These are phyloP conservation scores for Oryzaephilus surinamensis DNA, from an alignment of 1,140 invertebrate genomes.

Conservation along the genomic window DNA sequence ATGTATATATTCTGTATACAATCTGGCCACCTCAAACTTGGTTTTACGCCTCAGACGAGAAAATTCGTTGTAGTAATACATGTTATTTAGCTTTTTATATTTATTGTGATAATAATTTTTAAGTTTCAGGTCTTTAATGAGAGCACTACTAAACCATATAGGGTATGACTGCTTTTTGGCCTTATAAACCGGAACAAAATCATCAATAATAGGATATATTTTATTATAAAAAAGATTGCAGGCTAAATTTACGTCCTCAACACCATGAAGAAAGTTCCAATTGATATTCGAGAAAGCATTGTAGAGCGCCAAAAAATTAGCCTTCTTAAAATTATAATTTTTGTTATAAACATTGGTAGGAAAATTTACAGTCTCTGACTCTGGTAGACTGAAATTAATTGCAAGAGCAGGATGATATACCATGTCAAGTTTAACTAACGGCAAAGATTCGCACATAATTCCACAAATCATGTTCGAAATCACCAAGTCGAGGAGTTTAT, in stretches of 20 bases:
- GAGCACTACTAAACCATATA: background rate
- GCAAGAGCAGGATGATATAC: no score
- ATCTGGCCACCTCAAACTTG: background rate
- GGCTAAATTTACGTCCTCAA: background rate
- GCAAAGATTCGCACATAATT: no score
- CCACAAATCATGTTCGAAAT: no score
- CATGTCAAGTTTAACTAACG: no score
- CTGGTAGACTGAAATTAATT: no score
- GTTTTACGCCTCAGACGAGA: no score
- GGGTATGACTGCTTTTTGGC: background rate
- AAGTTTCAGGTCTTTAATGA: background rate
- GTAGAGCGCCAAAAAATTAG: background rate
- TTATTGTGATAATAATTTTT: background rate
- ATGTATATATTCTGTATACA: background rate
- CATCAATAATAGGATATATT: background rate
- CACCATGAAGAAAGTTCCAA: background rate
- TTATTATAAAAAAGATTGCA: background rate
- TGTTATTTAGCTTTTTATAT: background rate
- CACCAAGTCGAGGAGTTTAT: no score
- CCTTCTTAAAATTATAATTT: background rate
- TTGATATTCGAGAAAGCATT: background rate
- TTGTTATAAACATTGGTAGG: background rate
- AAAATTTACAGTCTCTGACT: no score
- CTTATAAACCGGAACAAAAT: background rate
- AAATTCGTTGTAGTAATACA: background rate